Evolutionary conservation across 1,140 invertebrate genomes (phyloP).

Genomic region (Oncopodura yosiiana): DNA sequence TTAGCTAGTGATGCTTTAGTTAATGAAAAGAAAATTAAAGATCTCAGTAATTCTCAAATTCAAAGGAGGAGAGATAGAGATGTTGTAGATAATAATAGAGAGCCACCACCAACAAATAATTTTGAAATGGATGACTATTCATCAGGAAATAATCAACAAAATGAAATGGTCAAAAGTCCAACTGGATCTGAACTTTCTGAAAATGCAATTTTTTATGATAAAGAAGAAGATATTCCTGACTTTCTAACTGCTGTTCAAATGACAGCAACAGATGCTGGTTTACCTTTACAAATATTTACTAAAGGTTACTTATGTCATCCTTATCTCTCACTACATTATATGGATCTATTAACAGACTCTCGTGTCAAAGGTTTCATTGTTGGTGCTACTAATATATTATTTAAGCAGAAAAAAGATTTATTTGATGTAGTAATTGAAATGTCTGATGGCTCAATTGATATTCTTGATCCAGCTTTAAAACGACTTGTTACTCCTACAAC

Average conservation of each 20-base stretch:
- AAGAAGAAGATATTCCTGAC: slow-evolving; percentile 28
- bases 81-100: slow-evolving; percentile 1
- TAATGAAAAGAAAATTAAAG: slow-evolving; percentile 1
- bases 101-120: slow-evolving; percentile 1
- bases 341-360: slow-evolving; percentile 79
- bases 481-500: slow-evolving; percentile 77
- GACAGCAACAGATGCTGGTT: slow-evolving; percentile 28
- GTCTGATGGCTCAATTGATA: slow-evolving; percentile 76
- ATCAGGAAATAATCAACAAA: neutral
- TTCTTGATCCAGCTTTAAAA: slow-evolving; percentile 70
- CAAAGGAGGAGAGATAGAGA: neutral
- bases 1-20: neutral
- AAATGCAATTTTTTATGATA: slow-evolving; percentile 1
- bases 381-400: slow-evolving; percentile 94
- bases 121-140: neutral
- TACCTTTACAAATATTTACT: slow-evolving; percentile 28
- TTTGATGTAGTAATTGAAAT: slow-evolving; percentile 84
- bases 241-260: slow-evolving; percentile 34
- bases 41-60: slow-evolving; percentile 17
- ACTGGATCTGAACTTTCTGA: slow-evolving; percentile 1
- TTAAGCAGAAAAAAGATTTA: slow-evolving; percentile 86
- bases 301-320: slow-evolving; percentile 86
- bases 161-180: slow-evolving; percentile 2
- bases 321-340: slow-evolving; percentile 88
- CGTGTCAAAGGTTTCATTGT: slow-evolving; percentile 85